These are phyloP conservation scores for Leucopsar rothschildi DNA, from an alignment of 2,113 vertebrate genomes.

Conservation along the genomic window DNA sequence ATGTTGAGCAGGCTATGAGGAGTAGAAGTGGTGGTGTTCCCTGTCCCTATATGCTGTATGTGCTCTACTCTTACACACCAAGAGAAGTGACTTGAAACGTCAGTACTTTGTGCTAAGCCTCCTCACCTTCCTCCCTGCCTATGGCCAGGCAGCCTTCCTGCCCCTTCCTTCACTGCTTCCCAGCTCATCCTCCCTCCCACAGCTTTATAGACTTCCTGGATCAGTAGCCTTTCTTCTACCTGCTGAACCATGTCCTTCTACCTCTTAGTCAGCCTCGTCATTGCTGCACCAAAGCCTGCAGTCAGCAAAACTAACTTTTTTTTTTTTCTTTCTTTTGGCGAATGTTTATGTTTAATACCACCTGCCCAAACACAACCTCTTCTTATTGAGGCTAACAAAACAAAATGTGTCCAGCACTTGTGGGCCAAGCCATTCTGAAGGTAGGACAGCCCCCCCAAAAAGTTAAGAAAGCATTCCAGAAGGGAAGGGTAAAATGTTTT, in stretches of 20 bases:
- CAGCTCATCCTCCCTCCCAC: background rate
- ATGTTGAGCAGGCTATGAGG: background rate
- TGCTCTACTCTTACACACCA: background rate
- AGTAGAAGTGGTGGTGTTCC: background rate
- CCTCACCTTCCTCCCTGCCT: background rate
- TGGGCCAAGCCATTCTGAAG: background rate
- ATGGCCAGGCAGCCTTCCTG: background rate
- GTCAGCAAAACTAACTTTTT: background rate
- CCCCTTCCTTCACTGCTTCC: background rate
- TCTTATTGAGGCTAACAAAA: slow-evolving; percentile 2
- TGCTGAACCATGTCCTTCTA: background rate
- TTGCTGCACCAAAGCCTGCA: background rate
- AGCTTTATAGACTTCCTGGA: background rate
- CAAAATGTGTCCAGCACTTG: background rate
- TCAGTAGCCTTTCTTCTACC: background rate
- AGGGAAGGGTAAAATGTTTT: background rate
- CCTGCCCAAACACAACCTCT: background rate
- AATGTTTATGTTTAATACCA: slow-evolving; percentile 4
- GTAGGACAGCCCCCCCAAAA: background rate
- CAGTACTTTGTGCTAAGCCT: background rate
- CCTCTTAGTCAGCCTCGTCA: background rate
- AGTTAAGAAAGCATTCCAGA: background rate
- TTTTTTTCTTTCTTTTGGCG: background rate
- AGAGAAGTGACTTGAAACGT: background rate
- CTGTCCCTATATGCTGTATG: no score